Evolutionary conservation across 1,140 invertebrate species (phyloP).

Genomic region (Magallana ariakensis): DNA sequence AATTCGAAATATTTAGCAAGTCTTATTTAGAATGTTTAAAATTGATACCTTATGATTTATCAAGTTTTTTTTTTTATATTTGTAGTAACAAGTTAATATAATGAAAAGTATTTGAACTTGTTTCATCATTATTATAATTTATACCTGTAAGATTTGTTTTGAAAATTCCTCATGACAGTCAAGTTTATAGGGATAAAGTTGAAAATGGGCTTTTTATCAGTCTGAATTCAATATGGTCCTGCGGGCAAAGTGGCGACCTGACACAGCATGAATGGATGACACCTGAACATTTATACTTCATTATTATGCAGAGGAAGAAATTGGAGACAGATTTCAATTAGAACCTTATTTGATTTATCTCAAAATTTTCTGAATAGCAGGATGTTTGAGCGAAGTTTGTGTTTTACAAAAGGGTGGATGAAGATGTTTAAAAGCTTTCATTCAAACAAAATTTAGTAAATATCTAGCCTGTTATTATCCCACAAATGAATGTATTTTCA

Average conservation of each 20-base stretch:
- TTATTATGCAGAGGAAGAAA: slow-evolving; percentile 29
- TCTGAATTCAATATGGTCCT: background rate
- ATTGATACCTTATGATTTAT: too few species aligned
- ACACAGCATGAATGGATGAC: slow-evolving; percentile 7
- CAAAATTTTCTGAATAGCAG: slow-evolving; percentile 4
- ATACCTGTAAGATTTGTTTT: too few species aligned
- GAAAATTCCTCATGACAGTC: too few species aligned
- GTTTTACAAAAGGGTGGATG: slow-evolving; percentile 6
- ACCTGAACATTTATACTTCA: slow-evolving; percentile 22
- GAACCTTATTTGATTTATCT: slow-evolving; percentile 22
- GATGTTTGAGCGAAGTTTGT: background rate
- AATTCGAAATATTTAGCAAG: too few species aligned
- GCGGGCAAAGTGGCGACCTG: background rate
- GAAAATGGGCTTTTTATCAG: too few species aligned
- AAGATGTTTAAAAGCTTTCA: background rate
- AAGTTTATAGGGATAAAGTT: too few species aligned
- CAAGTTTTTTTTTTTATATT: too few species aligned
- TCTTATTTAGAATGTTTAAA: too few species aligned
- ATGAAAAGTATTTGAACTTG: too few species aligned
- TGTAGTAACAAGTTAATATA: too few species aligned
- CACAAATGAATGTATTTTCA: slow-evolving; percentile 17
- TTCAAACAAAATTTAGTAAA: slow-evolving; percentile 2
- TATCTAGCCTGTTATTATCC: background rate
- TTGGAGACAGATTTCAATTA: slow-evolving; percentile 28
- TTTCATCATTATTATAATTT: too few species aligned